Base-by-base conservation (phyloP, 2,888 invertebrate species). In the Habroteleia sp. region DNA sequence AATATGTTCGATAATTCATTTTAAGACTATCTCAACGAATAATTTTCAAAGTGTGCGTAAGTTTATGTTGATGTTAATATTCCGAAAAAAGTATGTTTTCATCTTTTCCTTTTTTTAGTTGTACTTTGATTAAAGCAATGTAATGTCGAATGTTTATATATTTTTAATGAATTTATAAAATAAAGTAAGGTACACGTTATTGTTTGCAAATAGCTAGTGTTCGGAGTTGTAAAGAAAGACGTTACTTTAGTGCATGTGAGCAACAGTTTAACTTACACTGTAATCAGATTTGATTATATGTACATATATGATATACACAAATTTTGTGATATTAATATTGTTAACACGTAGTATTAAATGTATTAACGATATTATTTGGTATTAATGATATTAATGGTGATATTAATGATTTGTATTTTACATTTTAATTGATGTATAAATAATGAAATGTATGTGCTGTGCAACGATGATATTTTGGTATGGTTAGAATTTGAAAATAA, bases 81-180 rank as follows among this genome's bases (percentile, higher is more conserved):
- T n/a, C n/a, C n/a, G n/a, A n/a, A n/a, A n/a, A n/a, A 3, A 27
- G 7, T 20, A 27, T 56, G 25, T 41, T 31, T 16, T 2, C 3
- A 11, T 6, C 5, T 35, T 7, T 7, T 10, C 10, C 17, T 5
- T 6, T 17, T 41, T 20, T 37, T 16, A 1, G 31, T 48, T 39
- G 4, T 31, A 16, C 35, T 7, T 29, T 35, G 4, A 13, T 46
- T 35, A 33, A 33, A 50, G 25, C 60, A 44, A 44, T 48, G 54
- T 62, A 62, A 71, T 62, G 69, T 62, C 69, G 54, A 71, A 71
- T 62, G 69, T 71, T 71, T 62, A 29, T 69, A 60, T 62, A 62
- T 62, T 62, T 68, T 71, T 37, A 71, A 71, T 71, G 20, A 71
- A 62, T 71, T 52, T 60, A 54, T 71, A 3, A 25, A 46, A 33